A percentile compares a stretch with the other conserved stretches of the same genome.
These are phyloP conservation scores for Python bivittatus DNA, from an alignment of 2,113 vertebrate species.

Conservation along the genomic window DNA sequence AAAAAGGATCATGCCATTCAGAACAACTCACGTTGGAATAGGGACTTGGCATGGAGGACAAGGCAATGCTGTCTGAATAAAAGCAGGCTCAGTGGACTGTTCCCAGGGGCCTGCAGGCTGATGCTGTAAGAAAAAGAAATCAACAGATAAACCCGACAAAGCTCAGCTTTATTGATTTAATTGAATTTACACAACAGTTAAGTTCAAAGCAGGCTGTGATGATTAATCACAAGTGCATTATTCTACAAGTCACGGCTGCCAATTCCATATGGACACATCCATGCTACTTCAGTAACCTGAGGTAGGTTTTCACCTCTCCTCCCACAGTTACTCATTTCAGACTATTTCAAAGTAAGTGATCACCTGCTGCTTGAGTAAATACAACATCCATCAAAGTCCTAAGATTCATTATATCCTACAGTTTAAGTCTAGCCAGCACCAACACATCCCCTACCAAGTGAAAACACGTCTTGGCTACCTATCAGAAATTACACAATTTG, in stretches of 20 bases:
- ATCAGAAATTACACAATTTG: background rate
- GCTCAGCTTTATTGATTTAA: background rate
- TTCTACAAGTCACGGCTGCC: background rate
- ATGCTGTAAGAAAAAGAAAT: conserved; percentile 70
- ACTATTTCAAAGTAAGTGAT: background rate
- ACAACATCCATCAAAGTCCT: background rate
- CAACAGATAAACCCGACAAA: background rate
- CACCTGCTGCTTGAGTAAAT: background rate
- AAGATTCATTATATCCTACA: background rate
- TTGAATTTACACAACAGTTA: background rate
- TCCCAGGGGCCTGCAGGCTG: conserved; percentile 91
- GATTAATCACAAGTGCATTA: background rate
- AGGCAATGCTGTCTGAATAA: conserved; percentile 85
- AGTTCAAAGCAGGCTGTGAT: background rate
- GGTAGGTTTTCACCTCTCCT: background rate
- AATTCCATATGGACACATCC: background rate
- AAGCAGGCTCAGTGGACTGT: conserved; percentile 81
- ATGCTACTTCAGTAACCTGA: background rate
- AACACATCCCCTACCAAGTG: background rate
- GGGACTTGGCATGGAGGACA: conserved; percentile 89
- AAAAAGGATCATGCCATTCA: background rate
- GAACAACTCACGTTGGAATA: conserved; percentile 80
- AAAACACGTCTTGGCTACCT: background rate
- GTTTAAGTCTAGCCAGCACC: background rate
- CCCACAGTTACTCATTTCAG: background rate